Evolutionary conservation across 2,797 vertebrate genomes (phyloP).

Genomic region (Nyctalus aviator): DNA sequence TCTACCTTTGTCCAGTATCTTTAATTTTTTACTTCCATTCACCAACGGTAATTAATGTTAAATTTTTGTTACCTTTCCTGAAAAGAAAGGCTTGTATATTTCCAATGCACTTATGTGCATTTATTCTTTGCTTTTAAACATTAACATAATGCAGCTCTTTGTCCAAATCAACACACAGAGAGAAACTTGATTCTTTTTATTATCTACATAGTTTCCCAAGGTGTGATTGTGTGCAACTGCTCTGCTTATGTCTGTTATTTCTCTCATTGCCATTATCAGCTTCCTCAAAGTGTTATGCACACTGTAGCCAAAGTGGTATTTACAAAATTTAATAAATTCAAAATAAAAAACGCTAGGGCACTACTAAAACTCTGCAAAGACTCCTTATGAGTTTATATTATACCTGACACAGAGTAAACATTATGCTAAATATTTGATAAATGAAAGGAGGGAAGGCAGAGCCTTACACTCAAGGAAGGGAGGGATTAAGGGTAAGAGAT

Average conservation of each 20-base stretch:
- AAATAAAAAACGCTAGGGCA: neutral
- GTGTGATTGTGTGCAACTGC: neutral
- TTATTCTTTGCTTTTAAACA: neutral
- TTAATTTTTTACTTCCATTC: neutral
- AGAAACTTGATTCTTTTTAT: neutral
- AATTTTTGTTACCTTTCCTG: neutral
- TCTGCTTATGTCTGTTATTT: neutral
- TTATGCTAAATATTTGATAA: neutral
- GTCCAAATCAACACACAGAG: neutral
- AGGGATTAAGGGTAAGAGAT: neutral
- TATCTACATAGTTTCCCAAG: neutral
- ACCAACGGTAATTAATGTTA: neutral
- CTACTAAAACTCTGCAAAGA: neutral
- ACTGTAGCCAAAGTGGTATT: neutral
- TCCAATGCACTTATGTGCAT: neutral
- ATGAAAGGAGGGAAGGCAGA: neutral
- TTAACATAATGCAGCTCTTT: neutral
- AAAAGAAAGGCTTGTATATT: conserved; percentile 13
- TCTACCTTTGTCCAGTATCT: neutral
- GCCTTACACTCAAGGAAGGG: neutral
- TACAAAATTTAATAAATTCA: neutral
- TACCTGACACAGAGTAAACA: neutral
- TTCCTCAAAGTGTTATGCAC: neutral
- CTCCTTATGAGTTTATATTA: neutral
- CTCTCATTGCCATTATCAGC: neutral